Evolutionary conservation across 2,888 invertebrate genomes (phyloP), one percentile per base, ranked within the genome.

Genomic region (Coleophora deauratella): DNA sequence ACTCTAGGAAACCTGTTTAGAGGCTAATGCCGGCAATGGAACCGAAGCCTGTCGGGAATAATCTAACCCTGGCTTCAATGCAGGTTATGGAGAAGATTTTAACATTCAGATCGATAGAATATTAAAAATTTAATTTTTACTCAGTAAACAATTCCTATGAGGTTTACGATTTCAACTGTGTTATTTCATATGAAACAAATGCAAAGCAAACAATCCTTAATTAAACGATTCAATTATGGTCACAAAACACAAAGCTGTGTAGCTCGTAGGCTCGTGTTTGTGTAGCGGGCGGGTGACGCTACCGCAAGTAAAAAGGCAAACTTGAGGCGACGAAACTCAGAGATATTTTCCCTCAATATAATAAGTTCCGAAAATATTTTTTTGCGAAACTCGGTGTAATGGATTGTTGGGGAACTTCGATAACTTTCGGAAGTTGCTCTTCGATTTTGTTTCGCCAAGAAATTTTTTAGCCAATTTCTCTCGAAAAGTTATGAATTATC

Each of bases 391-490:
- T 78, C 72, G 72, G 80, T 80, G 82, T 84, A 82, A 84, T 84
- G 81, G 84, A 80, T 85, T 85, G 82, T 82, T 78, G 78, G 74
- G 55, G 6, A 81, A 82, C 63, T 85, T 80, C 76, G 77, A 85
- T 82, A 85, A 85, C 76, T 85, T 82, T 80, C 77, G 84, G 84
- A 84, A 81, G 79, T 75, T 70, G 79, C 77, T 80, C 76, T 73
- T 74, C 74, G 81, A 78, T 81, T 80, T 81, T 78, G 80, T 81
- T 84, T 81, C 72, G 68, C 73, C 52, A 65, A 71, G 66, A 76
- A 81, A 78, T 81, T 84, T 82, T 82, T 82, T 81, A 80, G 80
- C 78, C 82, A 82, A 84, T 82, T 84, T 81, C 80, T 72, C 80
- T 70, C 59, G 70, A 57, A 62, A 80, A 78, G 74, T 79, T 79